A percentile compares a stretch with the other conserved stretches of the same genome.
phyloP scores from a whole-genome alignment of 53 echinoderm and acorn worm genomes.

The Mesocentrotus franciscanus region DNA sequence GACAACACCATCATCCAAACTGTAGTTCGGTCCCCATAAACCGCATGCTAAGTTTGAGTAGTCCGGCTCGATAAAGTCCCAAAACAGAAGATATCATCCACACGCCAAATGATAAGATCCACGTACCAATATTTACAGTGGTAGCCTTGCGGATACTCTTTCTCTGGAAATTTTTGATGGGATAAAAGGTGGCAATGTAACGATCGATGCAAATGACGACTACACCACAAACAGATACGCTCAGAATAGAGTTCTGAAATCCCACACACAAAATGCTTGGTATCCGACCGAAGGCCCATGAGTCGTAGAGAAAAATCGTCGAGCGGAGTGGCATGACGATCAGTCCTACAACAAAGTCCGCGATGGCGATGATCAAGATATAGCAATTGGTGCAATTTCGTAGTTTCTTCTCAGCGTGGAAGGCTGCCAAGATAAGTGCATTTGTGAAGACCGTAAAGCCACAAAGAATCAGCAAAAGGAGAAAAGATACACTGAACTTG shows the following conservation, averaged over 20 bases:
- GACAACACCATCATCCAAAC: background rate
- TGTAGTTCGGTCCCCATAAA: background rate
- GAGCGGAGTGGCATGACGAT: background rate
- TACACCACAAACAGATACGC: too few species aligned
- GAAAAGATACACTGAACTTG: background rate
- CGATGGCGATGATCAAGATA: background rate
- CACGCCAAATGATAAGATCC: background rate
- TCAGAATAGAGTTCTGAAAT: conserved; percentile 13
- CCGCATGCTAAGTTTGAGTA: background rate
- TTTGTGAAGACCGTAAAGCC: background rate
- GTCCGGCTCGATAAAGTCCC: background rate
- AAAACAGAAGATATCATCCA: background rate
- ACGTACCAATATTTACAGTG: background rate
- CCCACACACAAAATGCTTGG: background rate
- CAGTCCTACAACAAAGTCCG: background rate
- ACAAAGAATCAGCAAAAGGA: background rate
- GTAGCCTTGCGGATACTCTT: background rate
- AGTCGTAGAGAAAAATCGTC: background rate
- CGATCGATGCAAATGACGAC: too few species aligned
- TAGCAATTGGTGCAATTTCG: background rate
- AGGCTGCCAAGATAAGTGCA: background rate
- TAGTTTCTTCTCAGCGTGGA: background rate
- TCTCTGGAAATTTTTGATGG: too few species aligned
- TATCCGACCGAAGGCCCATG: background rate
- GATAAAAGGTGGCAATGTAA: too few species aligned